phyloP scores from a whole-genome alignment of 2,113 vertebrate genomes.

The Etheostoma cragini region DNA sequence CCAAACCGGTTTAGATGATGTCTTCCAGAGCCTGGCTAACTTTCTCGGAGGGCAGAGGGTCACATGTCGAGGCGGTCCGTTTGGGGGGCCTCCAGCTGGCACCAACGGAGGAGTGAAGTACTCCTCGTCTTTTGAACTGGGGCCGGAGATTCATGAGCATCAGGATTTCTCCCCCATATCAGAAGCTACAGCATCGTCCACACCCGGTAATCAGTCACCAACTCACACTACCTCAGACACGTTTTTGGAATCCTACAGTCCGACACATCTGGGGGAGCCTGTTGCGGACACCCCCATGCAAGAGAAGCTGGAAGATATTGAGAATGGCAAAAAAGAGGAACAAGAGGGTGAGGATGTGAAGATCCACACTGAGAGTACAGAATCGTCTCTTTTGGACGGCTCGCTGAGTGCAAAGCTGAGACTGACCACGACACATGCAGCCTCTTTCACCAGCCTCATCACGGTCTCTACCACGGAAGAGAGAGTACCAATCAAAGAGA shows the following conservation, averaged over 20 bases:
- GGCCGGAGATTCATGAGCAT: constrained; percentile 76
- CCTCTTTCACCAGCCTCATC: constrained; percentile 58
- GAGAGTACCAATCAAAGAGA: constrained; percentile 30
- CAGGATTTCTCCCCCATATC: constrained; percentile 46
- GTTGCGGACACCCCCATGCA: constrained; percentile 9
- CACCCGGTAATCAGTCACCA: constrained; percentile 59
- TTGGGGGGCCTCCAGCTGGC: constrained; percentile 71
- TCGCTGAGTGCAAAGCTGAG: constrained; percentile 81
- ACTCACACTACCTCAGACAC: constrained; percentile 81
- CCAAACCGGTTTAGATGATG: constrained; percentile 80
- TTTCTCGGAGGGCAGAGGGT: constrained; percentile 87
- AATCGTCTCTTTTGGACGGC: constrained; percentile 60
- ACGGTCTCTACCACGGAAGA: constrained; percentile 61
- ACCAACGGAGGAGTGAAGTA: constrained; percentile 75
- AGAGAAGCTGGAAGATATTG: constrained; percentile 60
- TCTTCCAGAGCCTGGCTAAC: constrained; percentile 86
- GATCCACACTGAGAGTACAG: constrained; percentile 28
- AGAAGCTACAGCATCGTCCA: constrained; percentile 38
- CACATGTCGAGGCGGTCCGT: constrained; percentile 85
- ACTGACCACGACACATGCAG: constrained; percentile 75
- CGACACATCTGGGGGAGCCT: constrained; percentile 38
- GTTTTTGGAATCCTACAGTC: constrained; percentile 47
- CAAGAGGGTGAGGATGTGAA: constrained; percentile 25
- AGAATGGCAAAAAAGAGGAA: constrained; percentile 18
- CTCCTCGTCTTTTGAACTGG: constrained; percentile 79